Conservation (phyloP, 2,888 invertebrate species). For the Furcula furcula region DNA sequence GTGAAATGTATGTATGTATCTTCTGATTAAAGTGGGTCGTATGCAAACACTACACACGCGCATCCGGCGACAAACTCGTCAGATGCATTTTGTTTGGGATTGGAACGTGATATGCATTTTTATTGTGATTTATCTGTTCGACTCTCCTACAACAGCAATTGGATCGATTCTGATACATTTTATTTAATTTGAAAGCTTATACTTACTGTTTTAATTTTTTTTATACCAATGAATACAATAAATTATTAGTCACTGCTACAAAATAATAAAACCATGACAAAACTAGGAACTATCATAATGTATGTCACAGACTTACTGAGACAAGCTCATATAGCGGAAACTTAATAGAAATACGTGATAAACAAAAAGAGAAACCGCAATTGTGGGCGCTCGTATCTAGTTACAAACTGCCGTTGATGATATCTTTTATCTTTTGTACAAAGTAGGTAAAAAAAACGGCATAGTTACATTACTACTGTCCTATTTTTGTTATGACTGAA, state of each 20-base stretch:
- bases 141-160: no score
- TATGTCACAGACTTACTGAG: neutral
- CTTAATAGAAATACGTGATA: constrained; percentile 42
- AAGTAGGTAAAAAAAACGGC: no score
- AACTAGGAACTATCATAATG: neutral
- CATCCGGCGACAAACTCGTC: constrained; percentile 25
- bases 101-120: constrained; percentile 10
- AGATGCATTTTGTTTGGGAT: constrained; percentile 18
- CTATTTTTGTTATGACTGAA: no score
- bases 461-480: no score
- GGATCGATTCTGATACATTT: no score
- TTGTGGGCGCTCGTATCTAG: neutral
- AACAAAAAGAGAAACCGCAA: constrained; percentile 44
- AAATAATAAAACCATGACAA: neutral
- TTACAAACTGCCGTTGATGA: constrained; percentile 19
- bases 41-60: constrained; percentile 24
- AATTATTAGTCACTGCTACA: neutral
- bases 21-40: constrained; percentile 24
- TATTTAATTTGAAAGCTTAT: no score
- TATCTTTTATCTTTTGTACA: no score
- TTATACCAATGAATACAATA: no score
- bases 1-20: constrained; percentile 25
- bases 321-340: constrained; percentile 33
- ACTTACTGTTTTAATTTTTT: neutral
- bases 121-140: no score